Evolutionary conservation across 2,888 invertebrate genomes (phyloP).

Genomic region (Agonopterix heracliana): DNA sequence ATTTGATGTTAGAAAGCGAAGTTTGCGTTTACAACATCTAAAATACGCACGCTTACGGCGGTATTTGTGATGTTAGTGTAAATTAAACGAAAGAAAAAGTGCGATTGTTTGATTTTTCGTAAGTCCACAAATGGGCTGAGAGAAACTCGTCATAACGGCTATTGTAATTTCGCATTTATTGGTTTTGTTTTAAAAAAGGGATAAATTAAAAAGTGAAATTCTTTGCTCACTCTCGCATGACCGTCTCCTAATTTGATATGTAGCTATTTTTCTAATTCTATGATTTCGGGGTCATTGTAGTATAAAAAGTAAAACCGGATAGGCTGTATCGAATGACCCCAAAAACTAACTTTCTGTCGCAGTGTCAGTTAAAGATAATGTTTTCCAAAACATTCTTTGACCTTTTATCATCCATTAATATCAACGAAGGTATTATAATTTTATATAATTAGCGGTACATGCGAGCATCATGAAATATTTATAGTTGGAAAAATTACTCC

Average conservation of each 20-base stretch:
- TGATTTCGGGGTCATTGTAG: constrained; percentile 47
- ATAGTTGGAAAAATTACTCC: background rate
- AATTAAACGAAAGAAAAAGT: constrained; percentile 75
- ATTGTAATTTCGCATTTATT: constrained; percentile 1
- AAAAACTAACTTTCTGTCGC: constrained; percentile 49
- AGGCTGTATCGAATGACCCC: constrained; percentile 23
- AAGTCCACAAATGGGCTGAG: constrained; percentile 31
- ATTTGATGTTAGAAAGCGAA: constrained; percentile 72
- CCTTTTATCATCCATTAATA: background rate
- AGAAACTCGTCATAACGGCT: constrained; percentile 25
- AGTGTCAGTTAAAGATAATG: constrained; percentile 5
- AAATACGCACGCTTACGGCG: constrained; percentile 43
- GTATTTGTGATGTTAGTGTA: constrained; percentile 53
- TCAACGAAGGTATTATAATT: background rate
- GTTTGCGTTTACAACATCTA: constrained; percentile 60
- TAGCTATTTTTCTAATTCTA: constrained; percentile 60
- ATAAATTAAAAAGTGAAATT: constrained; percentile 23
- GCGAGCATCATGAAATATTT: no score
- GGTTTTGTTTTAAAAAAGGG: background rate
- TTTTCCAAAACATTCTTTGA: constrained; percentile 1
- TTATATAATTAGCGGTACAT: no score
- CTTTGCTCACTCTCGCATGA: constrained; percentile 52
- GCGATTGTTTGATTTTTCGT: constrained; percentile 68
- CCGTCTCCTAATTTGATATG: constrained; percentile 53
- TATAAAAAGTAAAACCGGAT: constrained; percentile 53